A percentile compares a stretch with the other conserved stretches of the same genome.
Conservation (phyloP, 2,113 vertebrate genomes). For the Emydura subglobosa region DNA sequence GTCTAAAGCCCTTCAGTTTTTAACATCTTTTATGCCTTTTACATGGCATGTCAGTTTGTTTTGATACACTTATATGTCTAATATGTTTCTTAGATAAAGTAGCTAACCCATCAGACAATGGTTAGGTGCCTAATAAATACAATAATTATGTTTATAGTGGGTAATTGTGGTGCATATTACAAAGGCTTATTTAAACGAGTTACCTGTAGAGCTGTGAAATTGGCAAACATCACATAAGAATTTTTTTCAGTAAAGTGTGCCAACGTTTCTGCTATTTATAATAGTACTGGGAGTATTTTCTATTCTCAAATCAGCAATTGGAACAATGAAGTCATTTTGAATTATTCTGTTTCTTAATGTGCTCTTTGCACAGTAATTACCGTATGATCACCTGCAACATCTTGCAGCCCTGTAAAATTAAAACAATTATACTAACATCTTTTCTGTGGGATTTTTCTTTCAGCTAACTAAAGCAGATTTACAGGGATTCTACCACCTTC, state of each 20-base stretch:
- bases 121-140: not conserved
- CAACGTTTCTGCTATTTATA: slow-evolving; percentile 3
- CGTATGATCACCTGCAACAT: slow-evolving; percentile 57
- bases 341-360: slow-evolving; percentile 31
- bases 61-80: not conserved
- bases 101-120: not conserved
- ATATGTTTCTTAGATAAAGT: not conserved
- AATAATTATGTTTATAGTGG: not conserved
- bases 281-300: slow-evolving; percentile 30
- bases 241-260: slow-evolving; percentile 7
- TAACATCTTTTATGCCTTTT: not conserved
- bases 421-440: slow-evolving; percentile 37
- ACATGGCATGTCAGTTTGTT: not conserved
- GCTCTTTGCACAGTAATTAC: slow-evolving; percentile 47
- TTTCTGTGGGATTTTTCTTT: slow-evolving; percentile 2
- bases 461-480: not conserved
- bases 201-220: not conserved
- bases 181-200: not conserved
- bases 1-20: not conserved
- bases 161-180: slow-evolving; percentile 2
- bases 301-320: slow-evolving; percentile 37
- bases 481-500: not conserved
- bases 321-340: slow-evolving; percentile 46
- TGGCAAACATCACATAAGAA: slow-evolving; percentile 16
- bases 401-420: slow-evolving; percentile 25